A percentile compares a stretch with the other conserved stretches of the same genome.
These are phyloP conservation scores for Antedon mediterranea DNA, from an alignment of 53 echinoderm and acorn worm species.

Conservation along the genomic window DNA sequence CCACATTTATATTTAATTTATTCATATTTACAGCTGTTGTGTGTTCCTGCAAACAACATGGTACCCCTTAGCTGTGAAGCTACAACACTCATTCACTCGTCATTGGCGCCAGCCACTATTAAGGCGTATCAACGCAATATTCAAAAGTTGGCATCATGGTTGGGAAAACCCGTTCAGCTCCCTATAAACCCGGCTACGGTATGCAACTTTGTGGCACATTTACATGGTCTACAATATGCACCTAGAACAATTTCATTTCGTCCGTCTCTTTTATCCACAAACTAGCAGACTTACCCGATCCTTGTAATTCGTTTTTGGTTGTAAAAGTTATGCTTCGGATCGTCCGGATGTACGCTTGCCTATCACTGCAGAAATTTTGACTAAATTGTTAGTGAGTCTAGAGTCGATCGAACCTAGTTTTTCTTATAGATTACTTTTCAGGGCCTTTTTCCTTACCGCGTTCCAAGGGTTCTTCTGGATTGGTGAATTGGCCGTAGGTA, in stretches of 20 bases:
- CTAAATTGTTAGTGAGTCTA: not conserved
- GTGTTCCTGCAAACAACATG: not conserved
- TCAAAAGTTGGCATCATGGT: slow-evolving; percentile 2
- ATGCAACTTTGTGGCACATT: slow-evolving; percentile 14
- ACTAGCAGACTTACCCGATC: not conserved
- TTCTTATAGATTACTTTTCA: not conserved
- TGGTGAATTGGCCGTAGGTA: slow-evolving; percentile 1
- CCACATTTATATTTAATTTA: not conserved
- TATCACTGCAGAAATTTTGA: slow-evolving; percentile 4
- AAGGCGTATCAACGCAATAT: not conserved
- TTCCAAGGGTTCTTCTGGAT: slow-evolving; percentile 15
- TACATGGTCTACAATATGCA: not conserved
- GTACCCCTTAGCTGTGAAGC: slow-evolving; percentile 2
- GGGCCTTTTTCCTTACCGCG: slow-evolving; percentile 7
- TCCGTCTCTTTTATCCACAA: slow-evolving; percentile 2
- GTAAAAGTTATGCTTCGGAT: not conserved
- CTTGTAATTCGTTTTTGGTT: slow-evolving; percentile 6
- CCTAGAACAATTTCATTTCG: slow-evolving; percentile 12
- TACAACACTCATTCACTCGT: slow-evolving; percentile 1
- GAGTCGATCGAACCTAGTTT: not conserved
- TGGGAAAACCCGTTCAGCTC: not conserved
- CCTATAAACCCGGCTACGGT: not conserved
- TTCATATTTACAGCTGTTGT: not conserved
- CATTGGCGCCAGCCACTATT: not conserved
- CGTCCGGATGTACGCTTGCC: slow-evolving; percentile 1